A percentile compares a stretch with the other conserved stretches of the same genome.
Conservation (phyloP, 2,888 invertebrate genomes). For the Andrena haemorrhoa region DNA sequence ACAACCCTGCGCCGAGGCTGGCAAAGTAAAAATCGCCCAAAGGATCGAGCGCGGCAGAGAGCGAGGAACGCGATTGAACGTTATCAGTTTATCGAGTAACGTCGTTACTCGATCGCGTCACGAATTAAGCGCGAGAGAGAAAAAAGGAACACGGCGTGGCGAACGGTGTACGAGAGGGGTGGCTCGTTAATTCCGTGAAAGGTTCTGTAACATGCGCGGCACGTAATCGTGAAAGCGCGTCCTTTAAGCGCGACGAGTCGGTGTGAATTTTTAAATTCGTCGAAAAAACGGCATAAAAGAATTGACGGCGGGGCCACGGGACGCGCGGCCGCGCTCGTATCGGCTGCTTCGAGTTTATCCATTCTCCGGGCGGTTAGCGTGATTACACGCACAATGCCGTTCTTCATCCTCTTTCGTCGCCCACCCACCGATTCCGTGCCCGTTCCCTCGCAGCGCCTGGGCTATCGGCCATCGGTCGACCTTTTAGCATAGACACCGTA, state of each 20-base stretch:
- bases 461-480: slow-evolving; percentile 56
- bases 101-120: neutral
- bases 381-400: slow-evolving; percentile 80
- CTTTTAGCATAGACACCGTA: slow-evolving; percentile 67
- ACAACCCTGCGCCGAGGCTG: no score
- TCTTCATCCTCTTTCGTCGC: slow-evolving; percentile 74
- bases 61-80: slow-evolving; percentile 1
- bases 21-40: no score
- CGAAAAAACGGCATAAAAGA: slow-evolving; percentile 34
- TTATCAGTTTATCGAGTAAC: slow-evolving; percentile 2
- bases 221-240: slow-evolving; percentile 34
- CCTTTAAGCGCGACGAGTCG: slow-evolving; percentile 21
- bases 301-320: slow-evolving; percentile 30
- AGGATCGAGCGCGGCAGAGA: no score
- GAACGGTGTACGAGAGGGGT: neutral
- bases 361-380: slow-evolving; percentile 76
- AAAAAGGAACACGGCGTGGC: neutral
- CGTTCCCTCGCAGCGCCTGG: slow-evolving; percentile 59
- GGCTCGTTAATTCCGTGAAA: slow-evolving; percentile 26
- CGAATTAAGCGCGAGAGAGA: slow-evolving; percentile 10
- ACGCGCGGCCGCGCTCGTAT: neutral
- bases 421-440: slow-evolving; percentile 63
- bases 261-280: slow-evolving; percentile 38
- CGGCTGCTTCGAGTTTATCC: slow-evolving; percentile 49
- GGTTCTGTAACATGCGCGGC: slow-evolving; percentile 19